Evolutionary conservation across 2,888 invertebrate genomes (phyloP), one percentile per base, ranked within the genome.

Genomic region (Nymphalis polychloros): DNA sequence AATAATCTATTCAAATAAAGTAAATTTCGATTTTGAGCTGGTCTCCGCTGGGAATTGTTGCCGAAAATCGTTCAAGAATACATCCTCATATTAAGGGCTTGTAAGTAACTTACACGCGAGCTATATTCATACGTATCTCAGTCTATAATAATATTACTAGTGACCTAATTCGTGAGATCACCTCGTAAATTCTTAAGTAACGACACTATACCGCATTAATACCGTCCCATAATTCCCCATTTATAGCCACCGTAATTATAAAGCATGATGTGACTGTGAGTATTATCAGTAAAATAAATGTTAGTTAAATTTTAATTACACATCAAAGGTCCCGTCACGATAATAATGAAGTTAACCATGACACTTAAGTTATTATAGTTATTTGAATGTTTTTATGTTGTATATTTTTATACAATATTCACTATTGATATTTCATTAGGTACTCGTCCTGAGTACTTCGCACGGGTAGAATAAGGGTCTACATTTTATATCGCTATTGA

Each of bases 151-250:
- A 64, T 67, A 63, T 64, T 63, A 62, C 62, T 53, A 62, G 64
- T 69, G 55, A 64, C 67, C 64, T 67, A 69, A 67, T 72, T 69
- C 69, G 55, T 59, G 67, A 65, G 70, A 67, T 69, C 63, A 31
- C 59, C 59, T 72, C 71, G 64, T 72, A 67, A 72, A 72, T 63
- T 67, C 63, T 65, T 66, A 66, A 68, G 67, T 72, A 64, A 70
- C 65, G 69, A 71, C 64, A 69, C 64, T 67, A 59, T 67, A 69
- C 49, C 68, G 59, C 64, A 70, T 70, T 71, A 69, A 64, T 64
- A 67, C 57, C 59, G 49, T 59, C 61, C 69, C 41, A 67, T 71
- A 46, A 67, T 67, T 64, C 66, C 63, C 62, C 48, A 59, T 72
- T 67, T 67, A 69, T 64, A 57, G 64, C 41, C 64, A 60, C 59